Evolutionary conservation across 2,888 invertebrate genomes (phyloP).

Genomic region (Phytoseiulus persimilis): DNA sequence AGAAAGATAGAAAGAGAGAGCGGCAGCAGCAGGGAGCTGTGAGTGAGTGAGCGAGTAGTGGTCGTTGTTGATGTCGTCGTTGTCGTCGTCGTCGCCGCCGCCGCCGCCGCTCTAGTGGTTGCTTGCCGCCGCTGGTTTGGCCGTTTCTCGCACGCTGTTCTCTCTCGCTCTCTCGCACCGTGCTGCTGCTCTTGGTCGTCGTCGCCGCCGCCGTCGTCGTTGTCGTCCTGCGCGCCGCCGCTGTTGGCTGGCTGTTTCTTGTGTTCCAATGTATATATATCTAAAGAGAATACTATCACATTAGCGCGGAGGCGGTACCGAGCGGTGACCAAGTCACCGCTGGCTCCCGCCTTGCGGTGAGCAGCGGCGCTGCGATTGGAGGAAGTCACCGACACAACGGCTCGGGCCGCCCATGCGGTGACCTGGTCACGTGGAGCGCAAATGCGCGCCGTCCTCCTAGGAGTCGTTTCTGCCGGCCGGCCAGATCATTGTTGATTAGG

Average conservation of each 20-base stretch:
- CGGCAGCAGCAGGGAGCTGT: neutral
- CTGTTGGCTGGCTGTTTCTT: constrained; percentile 34
- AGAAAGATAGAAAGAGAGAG: neutral
- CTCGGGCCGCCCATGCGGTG: constrained; percentile 12
- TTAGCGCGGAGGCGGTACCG: constrained; percentile 17
- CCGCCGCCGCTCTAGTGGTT: neutral
- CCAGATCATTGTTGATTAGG: constrained; percentile 39
- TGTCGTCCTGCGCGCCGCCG: constrained; percentile 22
- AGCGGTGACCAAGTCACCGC: constrained; percentile 26
- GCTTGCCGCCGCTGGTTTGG: neutral
- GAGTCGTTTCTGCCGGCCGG: constrained; percentile 38
- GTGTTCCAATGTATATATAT: constrained; percentile 35
- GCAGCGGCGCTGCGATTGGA: constrained; percentile 23
- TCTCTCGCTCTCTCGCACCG: constrained; percentile 21
- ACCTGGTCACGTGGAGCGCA: constrained; percentile 32
- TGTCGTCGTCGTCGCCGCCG: neutral
- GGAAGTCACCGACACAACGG: constrained; percentile 11
- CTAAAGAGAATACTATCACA: constrained; percentile 37
- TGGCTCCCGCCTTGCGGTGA: constrained; percentile 22
- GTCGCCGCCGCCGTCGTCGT: constrained; percentile 30
- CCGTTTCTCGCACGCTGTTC: neutral
- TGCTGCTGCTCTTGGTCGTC: constrained; percentile 20
- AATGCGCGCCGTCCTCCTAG: constrained; percentile 37
- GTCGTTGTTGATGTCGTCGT: constrained; percentile 5
- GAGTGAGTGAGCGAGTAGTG: constrained; percentile 10